Conservation (phyloP, 2,113 vertebrate species). For the Columba livia region DNA sequence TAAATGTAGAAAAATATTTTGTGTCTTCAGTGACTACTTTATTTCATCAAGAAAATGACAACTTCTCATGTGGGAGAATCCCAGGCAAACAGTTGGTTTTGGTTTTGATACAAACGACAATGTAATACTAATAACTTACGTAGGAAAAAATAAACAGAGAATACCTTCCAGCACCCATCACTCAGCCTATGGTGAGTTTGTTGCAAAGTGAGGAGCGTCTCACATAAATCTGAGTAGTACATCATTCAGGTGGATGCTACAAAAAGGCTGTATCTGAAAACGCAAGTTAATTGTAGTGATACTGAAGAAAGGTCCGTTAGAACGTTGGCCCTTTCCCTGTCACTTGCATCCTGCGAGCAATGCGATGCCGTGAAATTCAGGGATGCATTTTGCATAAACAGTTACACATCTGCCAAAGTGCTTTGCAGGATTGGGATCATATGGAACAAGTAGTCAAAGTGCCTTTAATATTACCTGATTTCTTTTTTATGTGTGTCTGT, state of each 20-base stretch:
- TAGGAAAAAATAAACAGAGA: neutral
- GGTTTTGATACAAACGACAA: neutral
- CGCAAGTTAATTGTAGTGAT: neutral
- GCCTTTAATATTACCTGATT: conserved; percentile 60
- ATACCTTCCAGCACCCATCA: neutral
- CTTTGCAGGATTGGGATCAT: conserved; percentile 24
- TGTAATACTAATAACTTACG: neutral
- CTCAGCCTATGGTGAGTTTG: neutral
- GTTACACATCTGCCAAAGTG: conserved; percentile 10
- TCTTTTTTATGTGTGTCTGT: conserved; percentile 35
- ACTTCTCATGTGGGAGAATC: neutral
- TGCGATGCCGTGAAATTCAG: neutral
- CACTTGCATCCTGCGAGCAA: neutral
- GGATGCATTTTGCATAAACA: neutral
- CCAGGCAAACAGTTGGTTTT: neutral
- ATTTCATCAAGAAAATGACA: conserved; percentile 11
- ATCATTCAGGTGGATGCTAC: neutral
- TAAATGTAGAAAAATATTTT: neutral
- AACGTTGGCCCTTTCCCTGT: neutral
- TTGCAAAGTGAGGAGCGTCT: neutral
- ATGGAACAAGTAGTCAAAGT: conserved; percentile 62
- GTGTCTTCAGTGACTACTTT: neutral
- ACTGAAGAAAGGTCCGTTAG: neutral
- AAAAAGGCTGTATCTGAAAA: neutral
- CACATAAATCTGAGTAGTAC: neutral